These are phyloP conservation scores for Pluvialis apricaria DNA, from an alignment of 2,113 vertebrate genomes.

Conservation along the genomic window DNA sequence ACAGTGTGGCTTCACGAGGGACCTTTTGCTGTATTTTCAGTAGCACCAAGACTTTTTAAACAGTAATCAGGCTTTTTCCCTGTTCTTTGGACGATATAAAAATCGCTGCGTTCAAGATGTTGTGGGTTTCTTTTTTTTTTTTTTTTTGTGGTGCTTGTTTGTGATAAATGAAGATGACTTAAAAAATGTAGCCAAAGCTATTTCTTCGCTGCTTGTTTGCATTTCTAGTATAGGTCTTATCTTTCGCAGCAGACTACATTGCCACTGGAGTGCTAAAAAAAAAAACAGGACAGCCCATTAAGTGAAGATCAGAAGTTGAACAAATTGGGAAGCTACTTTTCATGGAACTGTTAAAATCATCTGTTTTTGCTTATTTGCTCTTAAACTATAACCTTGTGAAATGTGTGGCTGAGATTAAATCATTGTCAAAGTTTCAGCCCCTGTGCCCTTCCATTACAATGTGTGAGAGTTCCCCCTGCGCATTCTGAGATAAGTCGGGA, in stretches of 20 bases:
- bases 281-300: background rate
- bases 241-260: slow-evolving; percentile 31
- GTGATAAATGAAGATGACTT: background rate
- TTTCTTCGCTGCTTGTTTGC: background rate
- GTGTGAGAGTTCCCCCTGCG: slow-evolving; percentile 2
- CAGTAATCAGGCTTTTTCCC: background rate
- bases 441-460: slow-evolving; percentile 17
- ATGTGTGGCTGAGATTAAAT: slow-evolving; percentile 35
- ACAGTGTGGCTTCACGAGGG: background rate
- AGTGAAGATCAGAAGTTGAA: slow-evolving; percentile 39
- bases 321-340: slow-evolving; percentile 50
- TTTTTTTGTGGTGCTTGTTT: background rate
- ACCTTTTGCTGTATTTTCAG: background rate
- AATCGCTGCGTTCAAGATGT: background rate
- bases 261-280: background rate
- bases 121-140: background rate
- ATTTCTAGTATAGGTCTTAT: slow-evolving; percentile 33
- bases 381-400: slow-evolving; percentile 39
- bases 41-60: background rate
- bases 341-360: slow-evolving; percentile 17
- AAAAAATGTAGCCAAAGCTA: slow-evolving; percentile 23
- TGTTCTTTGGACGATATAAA: background rate
- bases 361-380: slow-evolving; percentile 29
- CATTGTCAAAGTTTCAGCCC: slow-evolving; percentile 32
- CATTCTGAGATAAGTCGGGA: slow-evolving; percentile 58